Base-by-base conservation (phyloP, 1,140 invertebrate genomes). In the Phymastichus coffea region DNA sequence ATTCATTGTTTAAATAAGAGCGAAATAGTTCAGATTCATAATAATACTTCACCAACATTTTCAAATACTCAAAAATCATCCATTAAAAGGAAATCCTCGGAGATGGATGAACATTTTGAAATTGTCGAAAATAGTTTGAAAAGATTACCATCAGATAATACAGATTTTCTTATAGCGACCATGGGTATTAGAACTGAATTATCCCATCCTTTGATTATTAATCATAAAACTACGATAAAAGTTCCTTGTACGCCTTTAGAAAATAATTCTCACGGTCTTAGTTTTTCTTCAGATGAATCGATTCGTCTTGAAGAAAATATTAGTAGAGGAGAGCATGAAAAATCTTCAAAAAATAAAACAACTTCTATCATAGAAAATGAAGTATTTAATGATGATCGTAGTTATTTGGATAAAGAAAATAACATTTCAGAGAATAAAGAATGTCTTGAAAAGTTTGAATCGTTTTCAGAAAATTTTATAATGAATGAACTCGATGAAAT, bases 401-500 rank as follows among this genome's bases (percentile, higher is more conserved):
- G 12, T 40, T 9, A 4, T 54, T 48, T 9, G 3, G 8, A 51
- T 38, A 56, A 61, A 41, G 22, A 37, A 38, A n/a, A n/a, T n/a
- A n/a, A n/a, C n/a, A n/a, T n/a, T n/a, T n/a, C n/a, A n/a, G n/a
- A n/a, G n/a, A 51, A 26, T 37, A 26, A 35, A 8, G 30, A 44
- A 8, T 3, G 20, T 6, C 26, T 15, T 37, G 8, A 25, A 7
- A 43, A 41, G 28, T 10, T 15, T 3, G 38, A 17, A 38, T 2
- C 37, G 43, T 37, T 52, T 46, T 14, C 30, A 49, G 46, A 56
- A 37, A 43, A 35, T 25, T 20, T 17, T 48, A n/a, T n/a, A n/a
- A 28, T 7, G 1, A 25, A 48, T 40, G 57, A 38, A 22, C 30
- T 62, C 15, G 60, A 62, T 38, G 33, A 62, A 26, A 62, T 62